A percentile compares a stretch with the other conserved stretches of the same genome.
Evolutionary conservation across 2,888 invertebrate species (phyloP).

Genomic region (Cephus spinipes): DNA sequence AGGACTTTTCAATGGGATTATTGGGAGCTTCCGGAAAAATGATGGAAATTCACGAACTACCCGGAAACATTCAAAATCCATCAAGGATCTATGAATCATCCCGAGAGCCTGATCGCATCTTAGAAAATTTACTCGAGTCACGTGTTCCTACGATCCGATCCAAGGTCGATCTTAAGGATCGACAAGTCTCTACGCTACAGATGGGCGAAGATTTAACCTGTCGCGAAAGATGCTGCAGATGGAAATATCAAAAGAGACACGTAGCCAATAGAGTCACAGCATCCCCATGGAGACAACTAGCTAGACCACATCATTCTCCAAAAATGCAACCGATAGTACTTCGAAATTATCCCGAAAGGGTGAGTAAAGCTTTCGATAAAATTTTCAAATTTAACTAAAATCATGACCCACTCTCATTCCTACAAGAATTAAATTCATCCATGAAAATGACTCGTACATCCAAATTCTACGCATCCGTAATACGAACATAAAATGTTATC

Average conservation of each 20-base stretch:
- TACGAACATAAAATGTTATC: not conserved
- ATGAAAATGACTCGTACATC: not conserved
- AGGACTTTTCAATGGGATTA: not conserved
- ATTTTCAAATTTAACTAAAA: not conserved
- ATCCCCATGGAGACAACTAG: constrained; percentile 60
- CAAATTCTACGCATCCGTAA: not conserved
- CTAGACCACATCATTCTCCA: constrained; percentile 60
- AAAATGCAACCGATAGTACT: constrained; percentile 41
- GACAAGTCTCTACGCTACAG: not conserved
- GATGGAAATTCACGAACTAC: not conserved
- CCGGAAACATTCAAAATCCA: not conserved
- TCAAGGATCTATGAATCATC: not conserved
- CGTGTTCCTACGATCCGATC: not conserved
- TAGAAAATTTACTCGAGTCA: not conserved
- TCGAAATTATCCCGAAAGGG: constrained; percentile 3
- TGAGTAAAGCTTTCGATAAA: not conserved
- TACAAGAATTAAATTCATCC: not conserved
- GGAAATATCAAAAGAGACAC: constrained; percentile 41
- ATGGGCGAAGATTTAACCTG: constrained; percentile 42
- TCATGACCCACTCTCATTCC: not conserved
- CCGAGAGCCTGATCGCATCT: not conserved
- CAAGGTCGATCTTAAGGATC: not conserved
- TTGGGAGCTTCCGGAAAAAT: not conserved
- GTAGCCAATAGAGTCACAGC: constrained; percentile 61
- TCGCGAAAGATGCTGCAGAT: constrained; percentile 36